These are phyloP conservation scores for Pelusios castaneus DNA, from an alignment of 2,113 vertebrate genomes.

Conservation along the genomic window DNA sequence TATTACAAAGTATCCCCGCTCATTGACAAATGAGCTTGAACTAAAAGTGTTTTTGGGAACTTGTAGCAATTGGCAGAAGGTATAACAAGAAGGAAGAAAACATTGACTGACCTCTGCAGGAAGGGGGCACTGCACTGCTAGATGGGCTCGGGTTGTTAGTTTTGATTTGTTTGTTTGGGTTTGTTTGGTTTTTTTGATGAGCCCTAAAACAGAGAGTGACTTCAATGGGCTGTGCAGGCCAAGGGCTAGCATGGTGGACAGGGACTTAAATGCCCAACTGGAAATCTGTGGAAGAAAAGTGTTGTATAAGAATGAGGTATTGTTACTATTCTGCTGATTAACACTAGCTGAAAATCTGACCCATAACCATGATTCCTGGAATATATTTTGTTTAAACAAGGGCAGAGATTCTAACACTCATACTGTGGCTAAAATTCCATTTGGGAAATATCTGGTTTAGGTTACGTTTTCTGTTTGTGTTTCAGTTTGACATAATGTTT, in stretches of 20 bases:
- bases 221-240: neutral
- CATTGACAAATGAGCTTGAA: neutral
- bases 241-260: too few species aligned
- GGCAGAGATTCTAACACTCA: neutral
- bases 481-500: neutral
- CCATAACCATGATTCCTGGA: neutral
- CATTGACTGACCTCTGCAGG: neutral
- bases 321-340: neutral
- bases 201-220: neutral
- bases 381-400: neutral
- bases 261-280: too few species aligned
- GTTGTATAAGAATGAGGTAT: too few species aligned
- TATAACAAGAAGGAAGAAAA: neutral
- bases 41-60: neutral
- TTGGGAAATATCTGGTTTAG: neutral
- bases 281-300: too few species aligned
- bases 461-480: neutral
- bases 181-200: neutral
- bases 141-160: too few species aligned
- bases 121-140: neutral
- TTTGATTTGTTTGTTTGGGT: too few species aligned
- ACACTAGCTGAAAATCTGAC: neutral
- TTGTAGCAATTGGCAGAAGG: neutral
- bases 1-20: neutral
- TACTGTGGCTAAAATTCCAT: neutral